A percentile compares a stretch with the other conserved stretches of the same genome.
Conservation (phyloP, 2,113 vertebrate genomes). For the Xiphias gladius region DNA sequence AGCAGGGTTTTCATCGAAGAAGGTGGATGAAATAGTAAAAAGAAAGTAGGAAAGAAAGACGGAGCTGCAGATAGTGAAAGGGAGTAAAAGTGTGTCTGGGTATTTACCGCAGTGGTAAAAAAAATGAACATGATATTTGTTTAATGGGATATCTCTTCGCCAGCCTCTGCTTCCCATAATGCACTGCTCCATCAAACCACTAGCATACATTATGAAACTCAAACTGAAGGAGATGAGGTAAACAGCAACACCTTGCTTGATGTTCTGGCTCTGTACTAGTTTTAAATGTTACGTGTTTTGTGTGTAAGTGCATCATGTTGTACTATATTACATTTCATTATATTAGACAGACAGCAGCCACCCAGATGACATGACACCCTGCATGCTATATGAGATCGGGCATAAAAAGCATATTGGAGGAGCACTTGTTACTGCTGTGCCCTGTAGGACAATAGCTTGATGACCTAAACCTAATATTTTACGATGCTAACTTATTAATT, state of each 20-base stretch:
- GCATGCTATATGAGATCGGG: background rate
- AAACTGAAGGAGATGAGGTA: conserved; percentile 1
- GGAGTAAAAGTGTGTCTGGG: background rate
- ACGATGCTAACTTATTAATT: background rate
- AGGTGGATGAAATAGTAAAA: background rate
- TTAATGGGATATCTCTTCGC: background rate
- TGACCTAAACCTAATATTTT: too few relatives aligned
- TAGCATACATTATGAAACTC: background rate
- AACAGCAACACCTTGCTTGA: conserved; percentile 15
- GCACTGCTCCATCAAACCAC: conserved; percentile 6
- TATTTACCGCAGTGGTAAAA: background rate
- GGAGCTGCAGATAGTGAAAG: background rate
- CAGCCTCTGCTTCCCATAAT: conserved; percentile 9
- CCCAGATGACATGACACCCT: background rate
- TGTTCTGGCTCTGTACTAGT: conserved; percentile 13
- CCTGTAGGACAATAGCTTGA: too few relatives aligned
- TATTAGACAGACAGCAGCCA: background rate
- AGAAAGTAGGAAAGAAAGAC: background rate
- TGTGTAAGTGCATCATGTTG: background rate
- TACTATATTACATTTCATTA: background rate
- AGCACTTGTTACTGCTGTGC: background rate
- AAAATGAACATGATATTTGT: background rate
- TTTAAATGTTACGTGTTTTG: background rate
- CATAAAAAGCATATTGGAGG: background rate
- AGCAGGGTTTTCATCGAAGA: background rate